These are phyloP conservation scores for Macropodus opercularis DNA, from an alignment of 2,797 vertebrate species.

Conservation along the genomic window DNA sequence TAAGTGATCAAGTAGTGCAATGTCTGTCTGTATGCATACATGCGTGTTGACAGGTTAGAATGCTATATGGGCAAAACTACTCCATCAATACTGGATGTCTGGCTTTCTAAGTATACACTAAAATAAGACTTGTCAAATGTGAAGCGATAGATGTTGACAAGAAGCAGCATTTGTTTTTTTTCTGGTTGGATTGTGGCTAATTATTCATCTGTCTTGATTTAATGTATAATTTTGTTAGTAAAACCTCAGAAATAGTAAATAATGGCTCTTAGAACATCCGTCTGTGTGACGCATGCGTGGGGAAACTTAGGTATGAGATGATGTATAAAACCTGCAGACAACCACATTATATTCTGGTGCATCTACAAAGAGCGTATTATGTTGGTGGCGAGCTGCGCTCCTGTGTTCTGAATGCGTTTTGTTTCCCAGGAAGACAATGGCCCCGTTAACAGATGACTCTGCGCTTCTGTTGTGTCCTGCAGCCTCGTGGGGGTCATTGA, in stretches of 20 bases:
- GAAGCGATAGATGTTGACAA: background rate
- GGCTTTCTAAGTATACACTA: background rate
- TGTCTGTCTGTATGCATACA: background rate
- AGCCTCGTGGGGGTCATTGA: constrained; percentile 49
- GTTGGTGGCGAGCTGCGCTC: constrained; percentile 15
- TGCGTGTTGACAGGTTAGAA: background rate
- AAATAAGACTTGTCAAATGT: background rate
- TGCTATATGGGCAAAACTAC: too few species aligned
- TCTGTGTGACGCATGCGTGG: background rate
- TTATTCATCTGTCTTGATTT: background rate
- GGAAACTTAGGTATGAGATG: background rate
- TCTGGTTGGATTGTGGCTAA: background rate
- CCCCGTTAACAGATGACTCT: constrained; percentile 71
- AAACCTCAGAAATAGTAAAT: background rate
- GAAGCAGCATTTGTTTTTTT: background rate
- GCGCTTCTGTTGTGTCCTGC: constrained; percentile 70
- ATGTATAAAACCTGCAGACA: constrained; percentile 15
- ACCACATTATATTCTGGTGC: constrained; percentile 30
- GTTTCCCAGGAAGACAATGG: constrained; percentile 67
- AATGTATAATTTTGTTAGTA: background rate
- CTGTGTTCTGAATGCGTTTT: constrained; percentile 57
- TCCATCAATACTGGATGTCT: background rate
- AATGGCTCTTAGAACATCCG: background rate
- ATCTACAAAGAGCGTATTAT: constrained; percentile 56
- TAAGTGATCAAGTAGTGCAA: constrained; percentile 67